Evolutionary conservation across 1,140 invertebrate genomes (phyloP).

Genomic region (Drosophila simulans): DNA sequence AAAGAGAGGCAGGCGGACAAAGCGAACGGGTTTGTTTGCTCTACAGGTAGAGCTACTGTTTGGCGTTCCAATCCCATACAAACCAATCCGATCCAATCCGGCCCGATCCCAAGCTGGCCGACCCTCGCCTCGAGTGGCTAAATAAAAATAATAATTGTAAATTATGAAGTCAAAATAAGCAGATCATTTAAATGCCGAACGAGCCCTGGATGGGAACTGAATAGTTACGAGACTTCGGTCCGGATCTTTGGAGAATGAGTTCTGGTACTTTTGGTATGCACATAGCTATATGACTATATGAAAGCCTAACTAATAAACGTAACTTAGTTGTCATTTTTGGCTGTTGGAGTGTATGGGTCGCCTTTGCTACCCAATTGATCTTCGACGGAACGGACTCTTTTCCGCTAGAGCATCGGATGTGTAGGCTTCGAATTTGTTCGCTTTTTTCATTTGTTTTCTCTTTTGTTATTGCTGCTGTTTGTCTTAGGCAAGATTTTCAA

Average conservation of each 20-base stretch:
- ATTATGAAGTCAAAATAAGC: conserved; percentile 82
- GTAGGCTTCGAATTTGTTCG: conserved; percentile 19
- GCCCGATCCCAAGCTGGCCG: conserved; percentile 2
- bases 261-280: not conserved
- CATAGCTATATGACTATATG: not conserved
- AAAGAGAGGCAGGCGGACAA: conserved; percentile 8
- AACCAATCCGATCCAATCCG: conserved; percentile 12
- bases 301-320: not conserved
- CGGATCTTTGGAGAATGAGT: not conserved
- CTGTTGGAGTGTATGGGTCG: no score
- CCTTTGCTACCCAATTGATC: conserved; percentile 5
- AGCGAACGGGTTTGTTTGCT: conserved; percentile 34
- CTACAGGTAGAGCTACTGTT: conserved; percentile 67
- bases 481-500: conserved; percentile 83
- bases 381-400: not conserved
- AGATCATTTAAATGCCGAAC: conserved; percentile 73
- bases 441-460: conserved; percentile 44
- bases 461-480: conserved; percentile 65
- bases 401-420: conserved; percentile 4
- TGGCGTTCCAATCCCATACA: conserved; percentile 35
- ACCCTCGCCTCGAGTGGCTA: conserved; percentile 73
- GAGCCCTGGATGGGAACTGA: conserved; percentile 27
- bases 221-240: conserved; percentile 10
- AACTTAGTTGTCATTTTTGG: not conserved
- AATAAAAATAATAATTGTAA: conserved; percentile 84